Percentiles rank a stretch among this genome's conserved stretches.
Conservation (phyloP, 1,140 invertebrate genomes). For the Plectrocnemia conspersa region DNA sequence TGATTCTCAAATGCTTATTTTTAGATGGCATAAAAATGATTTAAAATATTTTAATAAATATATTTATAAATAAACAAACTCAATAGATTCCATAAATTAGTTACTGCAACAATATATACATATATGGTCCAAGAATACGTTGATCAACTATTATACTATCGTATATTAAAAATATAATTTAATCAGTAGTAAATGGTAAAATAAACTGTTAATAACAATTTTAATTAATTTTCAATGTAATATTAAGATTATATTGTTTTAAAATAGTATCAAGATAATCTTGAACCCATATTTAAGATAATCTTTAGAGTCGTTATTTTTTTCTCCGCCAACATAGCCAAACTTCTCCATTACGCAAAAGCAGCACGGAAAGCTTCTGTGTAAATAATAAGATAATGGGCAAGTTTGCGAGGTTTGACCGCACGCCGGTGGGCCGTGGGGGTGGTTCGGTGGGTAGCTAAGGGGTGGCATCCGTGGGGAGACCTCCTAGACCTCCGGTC, state of each 20-base stretch:
- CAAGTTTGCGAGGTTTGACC: conserved; percentile 7
- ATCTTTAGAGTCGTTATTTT: too few relatives aligned
- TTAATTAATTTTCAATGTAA: too few relatives aligned
- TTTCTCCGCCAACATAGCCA: too few relatives aligned
- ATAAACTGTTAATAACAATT: too few relatives aligned
- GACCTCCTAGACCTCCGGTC: conserved; percentile 6
- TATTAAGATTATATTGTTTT: too few relatives aligned
- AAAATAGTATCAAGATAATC: background rate
- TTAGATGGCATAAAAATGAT: background rate
- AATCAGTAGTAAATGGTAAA: too few relatives aligned
- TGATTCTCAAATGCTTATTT: conserved; percentile 8
- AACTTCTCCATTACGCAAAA: conserved; percentile 3
- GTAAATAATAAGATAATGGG: conserved; percentile 11
- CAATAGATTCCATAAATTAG: too few relatives aligned
- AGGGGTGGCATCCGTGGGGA: background rate
- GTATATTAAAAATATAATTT: too few relatives aligned
- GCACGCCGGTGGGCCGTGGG: background rate
- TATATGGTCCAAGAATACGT: too few relatives aligned
- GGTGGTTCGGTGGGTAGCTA: background rate
- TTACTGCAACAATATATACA: too few relatives aligned
- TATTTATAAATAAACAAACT: too few relatives aligned
- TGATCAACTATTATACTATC: too few relatives aligned
- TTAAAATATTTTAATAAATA: background rate
- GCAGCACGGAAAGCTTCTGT: background rate
- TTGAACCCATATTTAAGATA: background rate